Conservation (phyloP, 2,888 invertebrate species). For the Arrhopalites spinosus region DNA sequence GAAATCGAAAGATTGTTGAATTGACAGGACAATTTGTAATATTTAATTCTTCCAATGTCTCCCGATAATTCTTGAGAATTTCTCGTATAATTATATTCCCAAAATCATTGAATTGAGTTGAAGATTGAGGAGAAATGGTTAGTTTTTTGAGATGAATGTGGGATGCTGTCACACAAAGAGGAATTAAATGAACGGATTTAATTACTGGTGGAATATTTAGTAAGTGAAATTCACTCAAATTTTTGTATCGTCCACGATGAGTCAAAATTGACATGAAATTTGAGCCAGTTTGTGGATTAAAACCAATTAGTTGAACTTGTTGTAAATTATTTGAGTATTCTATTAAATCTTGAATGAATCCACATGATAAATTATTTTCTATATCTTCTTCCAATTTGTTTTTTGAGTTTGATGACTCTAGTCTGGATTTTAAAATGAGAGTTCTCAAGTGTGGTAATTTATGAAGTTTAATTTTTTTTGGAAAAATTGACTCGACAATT, state of each 20-base stretch:
- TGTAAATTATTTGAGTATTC: conserved; percentile 11
- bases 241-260: conserved; percentile 9
- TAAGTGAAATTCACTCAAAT: conserved; percentile 8
- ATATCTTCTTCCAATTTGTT: neutral
- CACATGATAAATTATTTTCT: neutral
- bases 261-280: conserved; percentile 15
- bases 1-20: neutral
- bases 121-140: neutral
- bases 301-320: neutral
- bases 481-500: conserved; percentile 7
- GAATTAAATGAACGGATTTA: conserved; percentile 21
- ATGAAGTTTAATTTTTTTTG: conserved; percentile 4
- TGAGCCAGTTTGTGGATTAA: neutral
- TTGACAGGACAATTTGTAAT: conserved; percentile 16
- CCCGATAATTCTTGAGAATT: conserved; percentile 11
- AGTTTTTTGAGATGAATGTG: conserved; percentile 17
- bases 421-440: neutral
- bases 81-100: conserved; percentile 21
- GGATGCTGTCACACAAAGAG: conserved; percentile 5
- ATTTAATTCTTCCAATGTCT: conserved; percentile 8
- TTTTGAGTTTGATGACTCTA: neutral
- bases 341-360: conserved; percentile 21
- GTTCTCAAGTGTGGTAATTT: conserved; percentile 6
- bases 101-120: conserved; percentile 5
- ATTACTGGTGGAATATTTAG: neutral